phyloP scores from a whole-genome alignment of 1,140 invertebrate species.

The Drosophila ogumai region DNA sequence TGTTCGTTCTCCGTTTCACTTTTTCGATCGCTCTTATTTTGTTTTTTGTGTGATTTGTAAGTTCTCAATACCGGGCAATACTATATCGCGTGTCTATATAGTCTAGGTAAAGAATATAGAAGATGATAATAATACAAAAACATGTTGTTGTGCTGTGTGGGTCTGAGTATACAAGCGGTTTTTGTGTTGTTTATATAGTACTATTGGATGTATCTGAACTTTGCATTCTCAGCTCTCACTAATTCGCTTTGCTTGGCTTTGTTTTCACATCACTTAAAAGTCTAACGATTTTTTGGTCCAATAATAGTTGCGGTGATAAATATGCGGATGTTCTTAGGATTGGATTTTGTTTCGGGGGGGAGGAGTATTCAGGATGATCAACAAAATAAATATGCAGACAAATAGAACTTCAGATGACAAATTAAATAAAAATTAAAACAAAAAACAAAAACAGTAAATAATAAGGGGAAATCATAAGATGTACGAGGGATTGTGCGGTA shows the following conservation, averaged over 20 bases:
- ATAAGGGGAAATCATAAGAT: constrained; percentile 33
- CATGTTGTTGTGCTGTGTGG: constrained; percentile 48
- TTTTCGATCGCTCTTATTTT: background rate
- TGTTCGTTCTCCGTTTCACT: constrained; percentile 32
- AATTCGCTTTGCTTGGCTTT: constrained; percentile 53
- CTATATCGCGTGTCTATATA: constrained; percentile 68
- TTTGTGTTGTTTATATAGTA: constrained; percentile 17
- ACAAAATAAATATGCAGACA: constrained; percentile 43
- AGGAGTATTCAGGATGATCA: constrained; percentile 9
- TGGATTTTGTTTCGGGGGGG: constrained; percentile 2
- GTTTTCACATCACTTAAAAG: constrained; percentile 72
- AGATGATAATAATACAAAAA: constrained; percentile 76
- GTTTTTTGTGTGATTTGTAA: constrained; percentile 23
- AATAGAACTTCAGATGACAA: constrained; percentile 47
- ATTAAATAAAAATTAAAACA: constrained; percentile 42
- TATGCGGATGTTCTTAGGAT: constrained; percentile 13
- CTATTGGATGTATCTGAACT: constrained; percentile 45
- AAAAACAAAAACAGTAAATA: constrained; percentile 34
- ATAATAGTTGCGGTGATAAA: constrained; percentile 69
- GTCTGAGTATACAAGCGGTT: constrained; percentile 75
- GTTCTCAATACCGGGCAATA: constrained; percentile 52
- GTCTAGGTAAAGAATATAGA: constrained; percentile 62
- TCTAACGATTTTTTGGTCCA: constrained; percentile 84
- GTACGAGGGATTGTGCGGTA: constrained; percentile 62
- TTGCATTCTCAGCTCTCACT: constrained; percentile 48